Percentiles rank a stretch among this genome's conserved stretches.
phyloP scores from a whole-genome alignment of 2,888 invertebrate species.

The Loripinus fragilis region DNA sequence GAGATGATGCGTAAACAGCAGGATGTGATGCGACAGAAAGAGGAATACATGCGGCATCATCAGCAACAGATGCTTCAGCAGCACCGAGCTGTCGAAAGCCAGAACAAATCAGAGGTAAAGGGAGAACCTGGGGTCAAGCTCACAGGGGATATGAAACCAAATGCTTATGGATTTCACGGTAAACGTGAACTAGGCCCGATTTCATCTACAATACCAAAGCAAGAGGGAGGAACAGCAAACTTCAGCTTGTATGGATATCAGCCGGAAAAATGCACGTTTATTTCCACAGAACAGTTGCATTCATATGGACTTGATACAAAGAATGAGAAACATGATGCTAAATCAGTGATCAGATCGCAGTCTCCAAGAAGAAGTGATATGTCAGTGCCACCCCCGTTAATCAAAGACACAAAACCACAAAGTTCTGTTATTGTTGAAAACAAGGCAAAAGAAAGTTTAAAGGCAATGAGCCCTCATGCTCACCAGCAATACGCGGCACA shows the following conservation, averaged over 20 bases:
- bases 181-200: conserved; percentile 39
- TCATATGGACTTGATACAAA: conserved; percentile 74
- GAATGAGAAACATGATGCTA: conserved; percentile 61
- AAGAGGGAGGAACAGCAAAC: conserved; percentile 57
- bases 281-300: conserved; percentile 81
- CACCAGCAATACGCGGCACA: conserved; percentile 59
- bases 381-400: conserved; percentile 72
- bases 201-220: conserved; percentile 42
- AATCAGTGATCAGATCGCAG: conserved; percentile 48
- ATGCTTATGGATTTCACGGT: conserved; percentile 27
- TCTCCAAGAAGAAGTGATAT: conserved; percentile 63
- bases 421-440: conserved; percentile 81
- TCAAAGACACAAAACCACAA: conserved; percentile 73
- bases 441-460: conserved; percentile 63
- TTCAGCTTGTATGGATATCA: conserved; percentile 83
- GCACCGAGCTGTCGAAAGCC: conserved; percentile 23
- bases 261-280: conserved; percentile 81
- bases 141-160: conserved; percentile 39
- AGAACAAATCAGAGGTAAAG: conserved; percentile 52
- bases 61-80: conserved; percentile 44
- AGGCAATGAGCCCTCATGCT: conserved; percentile 65
- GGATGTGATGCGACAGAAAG: conserved; percentile 43
- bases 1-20: conserved; percentile 59
- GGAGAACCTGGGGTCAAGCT: conserved; percentile 26
- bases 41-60: conserved; percentile 36